Conservation (phyloP, 2,797 vertebrate genomes). For the Etheostoma nigrum region DNA sequence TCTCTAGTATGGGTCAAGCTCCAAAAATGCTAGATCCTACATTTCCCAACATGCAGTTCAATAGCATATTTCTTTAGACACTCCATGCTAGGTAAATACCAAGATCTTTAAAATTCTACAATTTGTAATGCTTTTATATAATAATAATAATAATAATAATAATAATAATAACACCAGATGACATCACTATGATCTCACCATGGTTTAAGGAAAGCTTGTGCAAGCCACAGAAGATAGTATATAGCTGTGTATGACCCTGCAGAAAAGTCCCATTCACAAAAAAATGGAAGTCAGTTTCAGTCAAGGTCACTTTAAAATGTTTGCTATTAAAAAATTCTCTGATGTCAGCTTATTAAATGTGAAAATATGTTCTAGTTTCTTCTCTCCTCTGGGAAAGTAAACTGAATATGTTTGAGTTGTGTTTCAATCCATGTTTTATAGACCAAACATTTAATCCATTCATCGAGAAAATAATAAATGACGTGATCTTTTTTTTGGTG, state of each 20-base stretch:
- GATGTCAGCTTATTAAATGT: too few relatives aligned
- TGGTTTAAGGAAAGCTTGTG: not conserved
- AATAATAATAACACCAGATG: not conserved
- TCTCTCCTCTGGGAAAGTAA: too few relatives aligned
- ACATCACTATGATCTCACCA: not conserved
- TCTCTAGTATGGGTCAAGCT: not conserved
- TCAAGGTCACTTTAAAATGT: not conserved
- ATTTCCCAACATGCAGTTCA: conserved; percentile 3
- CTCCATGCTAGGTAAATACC: not conserved
- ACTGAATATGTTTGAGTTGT: too few relatives aligned
- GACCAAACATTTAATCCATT: too few relatives aligned
- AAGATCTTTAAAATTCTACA: not conserved
- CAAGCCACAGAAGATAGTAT: not conserved
- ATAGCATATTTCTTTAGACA: not conserved
- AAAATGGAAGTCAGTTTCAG: not conserved
- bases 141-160: too few relatives aligned
- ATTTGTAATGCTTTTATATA: not conserved
- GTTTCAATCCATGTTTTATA: too few relatives aligned
- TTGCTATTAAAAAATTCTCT: not conserved
- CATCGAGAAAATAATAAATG: too few relatives aligned
- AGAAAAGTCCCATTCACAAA: not conserved
- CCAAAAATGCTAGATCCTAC: not conserved
- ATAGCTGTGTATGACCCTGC: not conserved
- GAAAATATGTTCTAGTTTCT: too few relatives aligned
- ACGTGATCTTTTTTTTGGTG: too few relatives aligned